Percentiles rank a stretch among this genome's conserved stretches.
Conservation (phyloP, 1,140 invertebrate genomes). For the Berghia stephanieae region DNA sequence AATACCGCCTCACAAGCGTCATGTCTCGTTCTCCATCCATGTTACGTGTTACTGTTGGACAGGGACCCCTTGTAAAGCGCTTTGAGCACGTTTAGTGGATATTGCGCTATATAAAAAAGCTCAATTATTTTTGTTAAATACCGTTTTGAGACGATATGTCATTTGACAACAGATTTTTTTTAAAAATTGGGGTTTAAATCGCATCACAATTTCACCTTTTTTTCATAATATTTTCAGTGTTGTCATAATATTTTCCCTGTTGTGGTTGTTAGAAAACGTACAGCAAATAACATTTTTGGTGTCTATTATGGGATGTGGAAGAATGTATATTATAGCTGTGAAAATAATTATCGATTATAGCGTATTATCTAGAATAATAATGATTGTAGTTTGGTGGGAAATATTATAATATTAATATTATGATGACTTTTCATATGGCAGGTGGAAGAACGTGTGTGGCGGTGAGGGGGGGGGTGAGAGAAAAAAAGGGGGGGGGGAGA, state of each 20-base stretch:
- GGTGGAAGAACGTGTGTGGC: too few relatives aligned
- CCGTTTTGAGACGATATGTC: too few relatives aligned
- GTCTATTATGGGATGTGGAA: not conserved
- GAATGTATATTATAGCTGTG: not conserved
- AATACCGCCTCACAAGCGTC: too few relatives aligned
- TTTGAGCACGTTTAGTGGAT: too few relatives aligned
- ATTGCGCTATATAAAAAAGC: too few relatives aligned
- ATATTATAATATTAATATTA: too few relatives aligned
- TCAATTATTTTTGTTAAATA: too few relatives aligned
- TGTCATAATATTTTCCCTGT: not conserved
- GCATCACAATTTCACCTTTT: not conserved
- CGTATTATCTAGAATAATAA: not conserved
- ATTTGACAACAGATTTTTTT: not conserved
- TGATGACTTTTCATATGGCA: too few relatives aligned
- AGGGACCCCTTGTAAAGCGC: too few relatives aligned
- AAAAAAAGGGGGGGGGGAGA: constrained; percentile 23
- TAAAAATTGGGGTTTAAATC: not conserved
- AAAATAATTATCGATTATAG: not conserved
- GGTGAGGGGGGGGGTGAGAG: not conserved
- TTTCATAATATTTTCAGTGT: not conserved
- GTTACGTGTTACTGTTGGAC: too few relatives aligned
- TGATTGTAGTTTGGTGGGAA: constrained; percentile 1
- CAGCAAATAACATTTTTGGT: not conserved
- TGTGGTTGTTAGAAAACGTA: not conserved
- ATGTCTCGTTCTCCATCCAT: too few relatives aligned